A percentile compares a stretch with the other conserved stretches of the same genome.
Conservation (phyloP, 2,113 vertebrate species). For the Lophura nycthemera region DNA sequence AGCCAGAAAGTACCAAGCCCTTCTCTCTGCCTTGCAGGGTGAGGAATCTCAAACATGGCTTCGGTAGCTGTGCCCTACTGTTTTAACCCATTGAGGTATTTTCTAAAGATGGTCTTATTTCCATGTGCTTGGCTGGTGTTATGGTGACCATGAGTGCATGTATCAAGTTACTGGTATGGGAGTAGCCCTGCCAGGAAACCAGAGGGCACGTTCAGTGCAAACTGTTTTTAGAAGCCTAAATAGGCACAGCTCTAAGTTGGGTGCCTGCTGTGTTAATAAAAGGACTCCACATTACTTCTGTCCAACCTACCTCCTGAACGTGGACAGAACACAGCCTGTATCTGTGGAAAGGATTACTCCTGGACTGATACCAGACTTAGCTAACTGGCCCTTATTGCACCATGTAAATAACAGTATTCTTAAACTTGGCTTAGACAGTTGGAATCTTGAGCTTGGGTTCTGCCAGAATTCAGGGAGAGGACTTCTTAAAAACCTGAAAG, state of each 20-base stretch:
- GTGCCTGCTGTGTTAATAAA: slow-evolving; percentile 54
- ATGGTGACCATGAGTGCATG: slow-evolving; percentile 29
- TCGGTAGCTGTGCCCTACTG: not conserved
- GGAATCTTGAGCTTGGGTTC: not conserved
- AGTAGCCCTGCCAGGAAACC: slow-evolving; percentile 55
- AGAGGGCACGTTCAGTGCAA: slow-evolving; percentile 40
- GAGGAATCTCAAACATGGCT: not conserved
- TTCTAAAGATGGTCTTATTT: slow-evolving; percentile 64
- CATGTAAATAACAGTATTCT: not conserved
- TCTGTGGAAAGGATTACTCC: not conserved
- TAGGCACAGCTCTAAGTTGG: slow-evolving; percentile 39
- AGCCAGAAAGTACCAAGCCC: not conserved
- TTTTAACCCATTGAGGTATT: slow-evolving; percentile 44
- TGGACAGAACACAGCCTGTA: not conserved
- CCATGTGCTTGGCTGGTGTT: slow-evolving; percentile 49
- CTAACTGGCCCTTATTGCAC: not conserved
- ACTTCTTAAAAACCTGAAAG: not conserved
- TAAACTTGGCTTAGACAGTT: not conserved
- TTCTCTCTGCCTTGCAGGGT: not conserved
- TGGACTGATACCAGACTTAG: not conserved
- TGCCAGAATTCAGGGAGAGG: not conserved
- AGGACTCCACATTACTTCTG: not conserved
- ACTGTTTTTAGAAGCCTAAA: slow-evolving; percentile 56
- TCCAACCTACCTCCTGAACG: not conserved
- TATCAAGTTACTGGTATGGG: slow-evolving; percentile 65